Evolutionary conservation across 2,113 vertebrate genomes (phyloP).

Genomic region (Microtus montanus): DNA sequence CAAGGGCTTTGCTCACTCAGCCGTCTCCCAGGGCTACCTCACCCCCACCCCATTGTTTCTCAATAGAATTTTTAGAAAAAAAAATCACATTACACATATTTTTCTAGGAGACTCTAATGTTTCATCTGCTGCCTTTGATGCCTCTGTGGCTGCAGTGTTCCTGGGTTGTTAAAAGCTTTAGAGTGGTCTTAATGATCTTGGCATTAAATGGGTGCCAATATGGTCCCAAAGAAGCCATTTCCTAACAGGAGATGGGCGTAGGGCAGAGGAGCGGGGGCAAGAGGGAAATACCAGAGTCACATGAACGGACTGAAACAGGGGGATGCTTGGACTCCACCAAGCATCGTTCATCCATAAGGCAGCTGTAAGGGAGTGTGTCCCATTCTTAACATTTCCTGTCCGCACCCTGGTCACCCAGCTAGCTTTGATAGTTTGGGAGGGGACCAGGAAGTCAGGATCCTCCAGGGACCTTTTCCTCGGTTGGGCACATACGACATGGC

Average conservation of each 20-base stretch:
- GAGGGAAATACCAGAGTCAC: not conserved
- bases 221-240: not conserved
- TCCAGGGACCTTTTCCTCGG: not conserved
- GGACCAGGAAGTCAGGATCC: not conserved
- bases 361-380: not conserved
- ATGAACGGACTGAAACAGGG: not conserved
- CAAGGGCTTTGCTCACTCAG: not conserved
- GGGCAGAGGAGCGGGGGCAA: not conserved
- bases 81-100: not conserved
- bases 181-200: not conserved
- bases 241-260: not conserved
- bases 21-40: not conserved
- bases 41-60: not conserved
- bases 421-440: not conserved
- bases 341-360: not conserved
- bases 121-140: not conserved
- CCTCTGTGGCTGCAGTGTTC: not conserved
- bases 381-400: not conserved
- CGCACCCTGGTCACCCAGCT: not conserved
- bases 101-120: not conserved
- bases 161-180: not conserved
- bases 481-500: too few relatives aligned
- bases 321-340: not conserved
- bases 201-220: not conserved
- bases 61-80: not conserved